Evolutionary conservation across 2,888 invertebrate species (phyloP), one percentile per base, ranked within the genome.

Genomic region (Drosophila lacicola): DNA sequence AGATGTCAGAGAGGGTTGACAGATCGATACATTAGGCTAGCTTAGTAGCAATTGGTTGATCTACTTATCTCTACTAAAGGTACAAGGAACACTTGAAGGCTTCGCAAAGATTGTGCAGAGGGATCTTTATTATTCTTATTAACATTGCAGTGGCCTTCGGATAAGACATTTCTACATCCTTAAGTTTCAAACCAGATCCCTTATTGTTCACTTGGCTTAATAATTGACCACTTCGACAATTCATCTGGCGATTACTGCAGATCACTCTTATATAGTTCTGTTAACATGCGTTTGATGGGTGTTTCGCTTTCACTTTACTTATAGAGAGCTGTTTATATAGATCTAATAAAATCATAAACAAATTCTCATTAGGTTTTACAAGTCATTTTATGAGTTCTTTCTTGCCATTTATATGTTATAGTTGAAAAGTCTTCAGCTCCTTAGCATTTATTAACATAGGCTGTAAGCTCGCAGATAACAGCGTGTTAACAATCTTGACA

Each of bases 1-100:
- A 49, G 56, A 56, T 67, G 49, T 63, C 53, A 49, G 21, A 17
- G 29, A 29, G 66, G 56, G 64, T 46, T 34, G 53, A 25, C 44
- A 36, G 36, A 62, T 34, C 39, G 19, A 5, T 54, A 57, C 44
- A 17, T n/a, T 25, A 19, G n/a, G 1, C 13, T 13, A 13, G 9
- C 29, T 39, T 51, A 29, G 17, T 29, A 41, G 2, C 17, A 41
- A 29, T 37, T 10, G 10, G 14, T 0, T 8, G 17, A 17, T 14
- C 14, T 13, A 13, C 11, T 39, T 14, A 13, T 13, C 14, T 14
- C 11, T 6, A 29, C 11, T 9, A 8, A 53, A 41, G 39, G 17
- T 29, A 11, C 21, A 37, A 10, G 14, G 21, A 13, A 5, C n/a
- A 37, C n/a, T 37, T 37, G 8, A 11, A 11, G 9, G 11, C 0